A percentile compares a stretch with the other conserved stretches of the same genome.
phyloP scores from a whole-genome alignment of 2,888 invertebrate genomes.

The Biston stratarius region DNA sequence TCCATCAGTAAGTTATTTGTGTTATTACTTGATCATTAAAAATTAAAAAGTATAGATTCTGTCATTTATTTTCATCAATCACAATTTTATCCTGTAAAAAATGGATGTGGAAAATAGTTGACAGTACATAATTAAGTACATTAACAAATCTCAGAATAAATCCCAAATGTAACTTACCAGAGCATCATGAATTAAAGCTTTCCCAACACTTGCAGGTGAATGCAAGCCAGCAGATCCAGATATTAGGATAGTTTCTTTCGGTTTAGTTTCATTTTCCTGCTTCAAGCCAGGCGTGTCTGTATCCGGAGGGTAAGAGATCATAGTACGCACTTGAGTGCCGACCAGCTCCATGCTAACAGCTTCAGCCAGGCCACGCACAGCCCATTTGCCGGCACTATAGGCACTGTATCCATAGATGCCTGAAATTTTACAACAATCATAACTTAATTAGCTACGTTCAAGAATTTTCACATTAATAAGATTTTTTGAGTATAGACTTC shows the following conservation, averaged over 20 bases:
- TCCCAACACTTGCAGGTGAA: conserved; percentile 92
- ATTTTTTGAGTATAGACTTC: not conserved
- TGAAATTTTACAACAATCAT: conserved; percentile 55
- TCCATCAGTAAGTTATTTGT: too few relatives aligned
- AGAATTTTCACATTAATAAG: not conserved
- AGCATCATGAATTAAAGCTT: conserved; percentile 92
- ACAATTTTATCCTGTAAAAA: too few relatives aligned
- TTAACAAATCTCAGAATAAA: too few relatives aligned
- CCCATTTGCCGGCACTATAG: conserved; percentile 98
- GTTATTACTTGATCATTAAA: too few relatives aligned
- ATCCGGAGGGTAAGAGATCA: conserved; percentile 96
- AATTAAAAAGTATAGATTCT: too few relatives aligned
- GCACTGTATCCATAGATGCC: conserved; percentile 97
- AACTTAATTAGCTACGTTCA: not conserved
- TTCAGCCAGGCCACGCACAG: conserved; percentile 97
- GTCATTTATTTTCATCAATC: too few relatives aligned
- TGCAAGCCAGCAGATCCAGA: conserved; percentile 92
- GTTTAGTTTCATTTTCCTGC: conserved; percentile 94
- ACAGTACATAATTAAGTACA: too few relatives aligned
- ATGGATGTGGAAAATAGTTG: too few relatives aligned
- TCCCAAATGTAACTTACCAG: conserved; percentile 83
- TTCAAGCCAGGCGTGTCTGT: conserved; percentile 99
- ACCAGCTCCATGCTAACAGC: conserved; percentile 97
- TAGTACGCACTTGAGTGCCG: conserved; percentile 93
- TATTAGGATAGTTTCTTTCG: conserved; percentile 94